Conservation (phyloP, 2,888 invertebrate genomes). For the Dolichopus griseipennis region DNA sequence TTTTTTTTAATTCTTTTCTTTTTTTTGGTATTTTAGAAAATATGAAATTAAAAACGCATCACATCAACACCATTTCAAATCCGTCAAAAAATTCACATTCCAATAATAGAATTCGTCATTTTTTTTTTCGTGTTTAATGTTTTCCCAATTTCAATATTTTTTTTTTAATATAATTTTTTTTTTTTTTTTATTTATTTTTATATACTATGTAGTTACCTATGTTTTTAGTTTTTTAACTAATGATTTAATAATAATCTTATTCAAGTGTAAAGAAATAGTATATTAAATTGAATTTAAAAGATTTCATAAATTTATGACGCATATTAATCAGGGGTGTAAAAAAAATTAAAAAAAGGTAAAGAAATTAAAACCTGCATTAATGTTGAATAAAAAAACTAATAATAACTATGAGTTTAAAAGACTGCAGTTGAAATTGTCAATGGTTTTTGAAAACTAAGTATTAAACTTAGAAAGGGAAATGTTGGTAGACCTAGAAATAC, state of each 20-base stretch:
- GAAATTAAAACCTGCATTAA: too few species aligned
- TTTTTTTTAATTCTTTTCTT: too few species aligned
- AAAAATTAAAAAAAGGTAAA: too few species aligned
- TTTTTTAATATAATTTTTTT: neutral
- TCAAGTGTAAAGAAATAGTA: neutral
- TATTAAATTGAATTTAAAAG: neutral
- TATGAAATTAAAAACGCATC: slow-evolving; percentile 10
- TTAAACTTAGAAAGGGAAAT: too few species aligned
- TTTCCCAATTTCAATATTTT: too few species aligned
- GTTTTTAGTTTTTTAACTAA: neutral
- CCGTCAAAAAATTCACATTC: neutral
- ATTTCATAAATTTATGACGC: neutral
- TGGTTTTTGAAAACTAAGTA: too few species aligned
- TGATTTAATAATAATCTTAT: neutral
- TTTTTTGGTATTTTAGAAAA: neutral
- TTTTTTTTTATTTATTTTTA: too few species aligned
- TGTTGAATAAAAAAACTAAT: too few species aligned
- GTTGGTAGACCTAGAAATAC: too few species aligned
- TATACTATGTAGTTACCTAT: neutral
- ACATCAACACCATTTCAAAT: slow-evolving; percentile 6
- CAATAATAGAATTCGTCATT: neutral
- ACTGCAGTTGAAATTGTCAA: too few species aligned
- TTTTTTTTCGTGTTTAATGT: neutral
- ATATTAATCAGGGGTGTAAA: neutral
- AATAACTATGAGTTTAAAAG: too few species aligned